These are phyloP conservation scores for Pluvianellus socialis DNA, from an alignment of 2,113 vertebrate genomes.

Conservation along the genomic window DNA sequence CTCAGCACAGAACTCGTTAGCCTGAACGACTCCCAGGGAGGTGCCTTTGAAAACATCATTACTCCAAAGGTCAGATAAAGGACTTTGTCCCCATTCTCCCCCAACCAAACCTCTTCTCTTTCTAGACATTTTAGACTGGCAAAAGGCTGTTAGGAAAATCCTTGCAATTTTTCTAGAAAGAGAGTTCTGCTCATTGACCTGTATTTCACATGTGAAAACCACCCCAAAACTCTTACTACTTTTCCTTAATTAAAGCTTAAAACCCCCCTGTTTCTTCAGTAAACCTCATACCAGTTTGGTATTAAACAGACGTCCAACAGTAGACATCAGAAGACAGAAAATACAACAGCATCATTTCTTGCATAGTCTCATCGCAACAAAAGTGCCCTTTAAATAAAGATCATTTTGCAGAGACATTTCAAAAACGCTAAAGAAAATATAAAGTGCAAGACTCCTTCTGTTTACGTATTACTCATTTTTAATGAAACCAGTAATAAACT, in stretches of 20 bases:
- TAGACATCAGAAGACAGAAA: not conserved
- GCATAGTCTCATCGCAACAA: not conserved
- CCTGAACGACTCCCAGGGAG: not conserved
- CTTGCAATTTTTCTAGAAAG: not conserved
- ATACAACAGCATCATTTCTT: not conserved
- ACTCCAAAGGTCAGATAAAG: not conserved
- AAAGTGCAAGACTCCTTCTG: not conserved
- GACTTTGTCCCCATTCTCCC: not conserved
- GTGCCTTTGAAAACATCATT: fast-evolving
- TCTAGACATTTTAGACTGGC: not conserved
- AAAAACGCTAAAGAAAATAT: not conserved
- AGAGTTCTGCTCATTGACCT: not conserved
- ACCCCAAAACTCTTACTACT: not conserved
- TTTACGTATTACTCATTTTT: not conserved
- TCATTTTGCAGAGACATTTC: not conserved
- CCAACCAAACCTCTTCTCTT: not conserved
- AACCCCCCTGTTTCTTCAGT: not conserved
- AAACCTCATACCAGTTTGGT: not conserved
- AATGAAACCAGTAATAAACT: not conserved
- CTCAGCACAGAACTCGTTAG: not conserved
- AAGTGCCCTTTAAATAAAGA: not conserved
- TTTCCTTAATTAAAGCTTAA: not conserved
- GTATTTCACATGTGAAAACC: not conserved
- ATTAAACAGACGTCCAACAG: not conserved
- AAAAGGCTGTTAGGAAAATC: not conserved